Evolutionary conservation across 2,113 vertebrate species (phyloP).

Genomic region (Lophotis ruficrista): DNA sequence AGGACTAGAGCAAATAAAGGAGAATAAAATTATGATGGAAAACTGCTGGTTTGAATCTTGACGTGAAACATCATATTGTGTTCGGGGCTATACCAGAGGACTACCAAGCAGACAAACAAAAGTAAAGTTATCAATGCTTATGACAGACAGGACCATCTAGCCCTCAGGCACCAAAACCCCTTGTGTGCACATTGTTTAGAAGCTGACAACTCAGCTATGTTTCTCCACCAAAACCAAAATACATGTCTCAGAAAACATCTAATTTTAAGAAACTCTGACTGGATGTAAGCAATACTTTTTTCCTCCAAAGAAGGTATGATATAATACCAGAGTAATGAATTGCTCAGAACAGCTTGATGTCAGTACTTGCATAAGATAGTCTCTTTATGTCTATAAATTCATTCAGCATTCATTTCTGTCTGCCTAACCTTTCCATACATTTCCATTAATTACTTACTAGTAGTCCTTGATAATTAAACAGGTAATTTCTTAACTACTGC

Average conservation of each 20-base stretch:
- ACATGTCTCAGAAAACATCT: background rate
- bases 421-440: background rate
- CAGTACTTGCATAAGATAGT: background rate
- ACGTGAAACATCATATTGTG: background rate
- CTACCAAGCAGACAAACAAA: background rate
- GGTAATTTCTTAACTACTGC: background rate
- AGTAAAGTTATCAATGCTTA: background rate
- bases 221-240: background rate
- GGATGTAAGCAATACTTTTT: background rate
- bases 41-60: background rate
- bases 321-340: constrained; percentile 8
- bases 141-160: background rate
- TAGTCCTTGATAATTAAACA: background rate
- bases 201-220: background rate
- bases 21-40: background rate
- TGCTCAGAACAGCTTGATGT: constrained; percentile 11
- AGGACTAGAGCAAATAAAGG: background rate
- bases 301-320: background rate
- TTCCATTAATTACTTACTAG: background rate
- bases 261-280: background rate
- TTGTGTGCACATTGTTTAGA: too few relatives aligned
- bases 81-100: background rate
- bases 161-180: background rate
- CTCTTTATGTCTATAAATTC: background rate
- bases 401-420: constrained; percentile 20